Base-by-base conservation (phyloP, 2,888 invertebrate species). In the Aphrophora alni region DNA sequence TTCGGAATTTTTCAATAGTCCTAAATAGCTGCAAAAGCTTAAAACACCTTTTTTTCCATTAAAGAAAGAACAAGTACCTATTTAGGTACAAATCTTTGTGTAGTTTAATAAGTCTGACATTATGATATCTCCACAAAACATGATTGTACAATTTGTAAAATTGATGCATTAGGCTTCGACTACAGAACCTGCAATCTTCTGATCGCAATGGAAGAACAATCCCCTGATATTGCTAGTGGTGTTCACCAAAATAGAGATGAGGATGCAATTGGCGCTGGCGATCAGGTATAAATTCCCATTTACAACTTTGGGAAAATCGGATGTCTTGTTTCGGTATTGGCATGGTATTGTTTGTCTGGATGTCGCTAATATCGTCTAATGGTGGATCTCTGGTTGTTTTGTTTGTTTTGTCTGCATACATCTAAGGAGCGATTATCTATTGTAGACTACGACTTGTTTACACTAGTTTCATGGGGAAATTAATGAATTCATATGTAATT, bases 121-220 rank as follows among this genome's bases (percentile, higher is more conserved):
- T 44, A 14, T 44, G 8, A 17, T 14, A 44, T 8, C 44, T 44
- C 33, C 33, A 44, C 44, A 17, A 44, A 44, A 10, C 44, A 44
- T 14, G 21, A 59, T 33, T 33, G 8, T 33, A 33, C 33, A 3
- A 33, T 33, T 33, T 3, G 8, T 33, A 33, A 33, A 44, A 59
- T 59, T 59, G 21, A 59, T 59, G 59, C n/a, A 89, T 87, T 92
- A 98, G 98, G 98, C 91, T 99, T 99, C 93, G 99, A 99, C 94
- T 98, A 97, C 95, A 97, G 96, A 90, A 99, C 99, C 86, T 95
- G 98, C 92, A 99, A 99, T 92, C 96, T 99, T 87, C 93, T 99
- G 91, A 95, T 99, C 91, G 98, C 99, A 87, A 91, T 99, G 88
- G 99, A 99, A 91, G 94, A 98, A 89, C 98, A 98, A 91, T 96